phyloP scores from a whole-genome alignment of 2,888 invertebrate genomes.

The Dynastes hyllus region DNA sequence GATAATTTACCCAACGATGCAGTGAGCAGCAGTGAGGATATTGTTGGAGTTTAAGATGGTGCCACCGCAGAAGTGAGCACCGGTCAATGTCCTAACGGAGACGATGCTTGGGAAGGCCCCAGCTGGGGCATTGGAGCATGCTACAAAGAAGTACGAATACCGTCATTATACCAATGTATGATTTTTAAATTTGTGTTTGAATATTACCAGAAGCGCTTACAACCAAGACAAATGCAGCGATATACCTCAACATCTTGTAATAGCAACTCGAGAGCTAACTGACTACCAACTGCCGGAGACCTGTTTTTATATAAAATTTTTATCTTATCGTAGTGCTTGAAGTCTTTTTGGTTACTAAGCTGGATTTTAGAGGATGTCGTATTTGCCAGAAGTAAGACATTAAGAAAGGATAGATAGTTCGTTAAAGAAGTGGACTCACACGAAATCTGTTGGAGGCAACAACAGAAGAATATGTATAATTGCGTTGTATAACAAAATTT shows the following conservation, averaged over 20 bases:
- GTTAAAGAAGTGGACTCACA: too few relatives aligned
- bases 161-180: neutral
- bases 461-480: too few relatives aligned
- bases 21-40: conserved; percentile 74
- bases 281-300: too few relatives aligned
- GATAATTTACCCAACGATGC: conserved; percentile 58
- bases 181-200: neutral
- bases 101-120: conserved; percentile 70
- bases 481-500: too few relatives aligned
- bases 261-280: too few relatives aligned
- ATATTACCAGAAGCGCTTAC: conserved; percentile 7
- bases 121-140: conserved; percentile 69
- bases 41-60: conserved; percentile 71
- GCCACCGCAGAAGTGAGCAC: conserved; percentile 73
- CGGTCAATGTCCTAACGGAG: conserved; percentile 66
- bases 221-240: neutral
- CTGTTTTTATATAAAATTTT: too few relatives aligned
- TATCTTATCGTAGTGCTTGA: too few relatives aligned
- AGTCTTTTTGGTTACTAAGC: too few relatives aligned
- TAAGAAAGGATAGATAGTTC: too few relatives aligned
- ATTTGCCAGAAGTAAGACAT: too few relatives aligned
- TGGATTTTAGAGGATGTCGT: too few relatives aligned
- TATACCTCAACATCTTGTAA: conserved; percentile 1
- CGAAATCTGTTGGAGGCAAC: too few relatives aligned
- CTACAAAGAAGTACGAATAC: conserved; percentile 63